Conservation (phyloP, 2,113 vertebrate genomes). For the Corythoichthys intestinalis region DNA sequence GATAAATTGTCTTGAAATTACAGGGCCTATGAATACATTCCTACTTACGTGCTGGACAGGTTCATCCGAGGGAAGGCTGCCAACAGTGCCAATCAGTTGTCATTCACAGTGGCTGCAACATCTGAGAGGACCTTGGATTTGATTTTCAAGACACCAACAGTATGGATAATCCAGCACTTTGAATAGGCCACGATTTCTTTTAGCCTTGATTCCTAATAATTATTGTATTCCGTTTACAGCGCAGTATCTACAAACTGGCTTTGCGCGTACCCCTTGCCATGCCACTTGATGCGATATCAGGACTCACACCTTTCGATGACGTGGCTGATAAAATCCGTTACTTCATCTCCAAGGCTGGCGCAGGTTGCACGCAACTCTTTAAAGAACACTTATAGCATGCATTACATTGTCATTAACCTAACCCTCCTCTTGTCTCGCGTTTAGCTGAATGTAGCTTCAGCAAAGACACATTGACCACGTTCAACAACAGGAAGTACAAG, state of each 20-base stretch:
- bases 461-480: constrained; percentile 64
- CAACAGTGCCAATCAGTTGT: constrained; percentile 66
- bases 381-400: background rate
- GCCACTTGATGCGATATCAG: constrained; percentile 54
- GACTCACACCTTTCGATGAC: constrained; percentile 30
- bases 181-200: background rate
- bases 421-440: background rate
- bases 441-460: constrained; percentile 54
- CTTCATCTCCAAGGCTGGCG: constrained; percentile 37
- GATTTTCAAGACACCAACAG: constrained; percentile 68
- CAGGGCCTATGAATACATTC: constrained; percentile 64
- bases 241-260: constrained; percentile 59
- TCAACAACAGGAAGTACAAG: constrained; percentile 68
- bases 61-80: constrained; percentile 41
- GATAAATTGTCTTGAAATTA: background rate
- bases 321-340: constrained; percentile 36
- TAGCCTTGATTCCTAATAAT: background rate
- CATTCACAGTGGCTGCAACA: constrained; percentile 56
- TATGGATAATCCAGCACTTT: constrained; percentile 35
- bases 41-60: constrained; percentile 46
- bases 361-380: constrained; percentile 40
- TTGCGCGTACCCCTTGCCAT: constrained; percentile 68
- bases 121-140: constrained; percentile 61
- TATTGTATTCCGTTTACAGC: constrained; percentile 55
- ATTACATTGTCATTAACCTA: background rate